A percentile compares a stretch with the other conserved stretches of the same genome.
Evolutionary conservation across 2,797 vertebrate genomes (phyloP).

Genomic region (Poecile montanus): DNA sequence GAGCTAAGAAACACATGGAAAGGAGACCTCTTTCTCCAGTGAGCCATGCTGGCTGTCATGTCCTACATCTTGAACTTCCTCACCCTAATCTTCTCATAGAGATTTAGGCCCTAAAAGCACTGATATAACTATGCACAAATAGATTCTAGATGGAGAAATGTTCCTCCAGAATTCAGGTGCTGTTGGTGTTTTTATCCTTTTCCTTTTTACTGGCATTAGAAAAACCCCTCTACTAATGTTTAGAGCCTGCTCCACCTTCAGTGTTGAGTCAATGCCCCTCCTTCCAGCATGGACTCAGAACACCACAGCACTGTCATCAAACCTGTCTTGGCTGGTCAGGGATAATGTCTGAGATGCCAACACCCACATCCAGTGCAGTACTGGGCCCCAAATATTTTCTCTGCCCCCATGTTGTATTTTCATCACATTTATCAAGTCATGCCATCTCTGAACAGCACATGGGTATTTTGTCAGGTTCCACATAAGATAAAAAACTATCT

Average conservation of each 20-base stretch:
- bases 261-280: background rate
- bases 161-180: background rate
- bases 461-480: background rate
- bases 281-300: background rate
- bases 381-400: background rate
- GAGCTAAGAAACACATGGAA: background rate
- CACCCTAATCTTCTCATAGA: background rate
- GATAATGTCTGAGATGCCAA: background rate
- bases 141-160: background rate
- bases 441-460: background rate
- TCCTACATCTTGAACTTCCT: background rate
- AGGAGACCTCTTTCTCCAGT: background rate
- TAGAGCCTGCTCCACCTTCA: background rate
- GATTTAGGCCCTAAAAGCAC: background rate
- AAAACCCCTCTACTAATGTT: background rate
- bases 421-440: slow-evolving; percentile 10
- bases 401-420: slow-evolving; percentile 10
- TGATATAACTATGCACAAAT: background rate
- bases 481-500: background rate
- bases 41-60: background rate
- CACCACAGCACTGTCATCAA: background rate
- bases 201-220: background rate
- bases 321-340: background rate
- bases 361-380: background rate
- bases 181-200: background rate